Base-by-base conservation (phyloP, 2,113 vertebrate genomes). In the Uropsilus gracilis region DNA sequence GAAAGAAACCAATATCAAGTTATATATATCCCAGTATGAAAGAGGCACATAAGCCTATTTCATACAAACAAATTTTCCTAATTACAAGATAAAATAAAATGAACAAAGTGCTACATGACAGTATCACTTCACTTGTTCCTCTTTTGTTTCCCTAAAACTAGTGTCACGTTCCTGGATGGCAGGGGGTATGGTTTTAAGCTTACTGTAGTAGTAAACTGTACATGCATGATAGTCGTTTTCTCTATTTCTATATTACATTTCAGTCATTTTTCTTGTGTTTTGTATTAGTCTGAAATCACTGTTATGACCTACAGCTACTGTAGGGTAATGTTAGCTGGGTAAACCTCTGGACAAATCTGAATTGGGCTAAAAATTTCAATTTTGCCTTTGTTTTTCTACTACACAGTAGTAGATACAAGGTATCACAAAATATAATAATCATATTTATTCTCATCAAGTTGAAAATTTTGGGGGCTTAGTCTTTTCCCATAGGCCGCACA, bases 121-220 rank as follows among this genome's bases (percentile, higher is more conserved):
- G 53, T 77, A 85, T 97, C 93, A 98, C 98, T 98, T 98, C 97
- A 98, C 98, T 98, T 98, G 97, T 99, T 98, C 98, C 98, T 99
- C 97, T 98, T 98, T 99, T 99, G 98, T 99, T 98, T 99, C 98
- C 98, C 98, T 98, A 98, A 98, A 99, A 99, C 98, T 98, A 99
- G 99, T 99, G 97, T 99, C 99, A 98, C 99, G 99, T 98, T 99
- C 99, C 99, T 99, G 99, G 99, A 99, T 99, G 99, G 99, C 99
- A 99, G 99, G 99, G 99, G 99, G 99, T 99, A 99, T 99, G 99
- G 98, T 99, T 99, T 99, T 98, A 98, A 99, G 98, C 98, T 99
- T 99, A 98, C 98, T 98, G 98, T 98, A 98, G 98, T 97, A 96
- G 97, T 98, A 96, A 97, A 97, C 76, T 98, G 97, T 98, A 96